Conservation (phyloP, 2,888 invertebrate genomes). For the Tipula vernalis region DNA sequence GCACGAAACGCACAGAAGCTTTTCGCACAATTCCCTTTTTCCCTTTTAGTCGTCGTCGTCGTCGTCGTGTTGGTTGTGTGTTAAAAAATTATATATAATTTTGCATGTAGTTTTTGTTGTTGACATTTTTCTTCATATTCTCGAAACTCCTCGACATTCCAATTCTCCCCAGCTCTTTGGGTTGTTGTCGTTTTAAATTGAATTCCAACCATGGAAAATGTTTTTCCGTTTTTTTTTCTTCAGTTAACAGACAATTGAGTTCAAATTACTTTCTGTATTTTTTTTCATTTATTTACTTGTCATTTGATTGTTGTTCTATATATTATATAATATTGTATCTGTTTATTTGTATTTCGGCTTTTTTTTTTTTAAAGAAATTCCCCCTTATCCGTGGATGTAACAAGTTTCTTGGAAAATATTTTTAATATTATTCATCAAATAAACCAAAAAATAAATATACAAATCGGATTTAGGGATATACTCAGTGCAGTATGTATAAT, state of each 20-base stretch:
- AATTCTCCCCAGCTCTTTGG: background rate
- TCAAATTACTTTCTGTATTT: background rate
- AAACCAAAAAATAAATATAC: background rate
- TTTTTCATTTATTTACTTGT: background rate
- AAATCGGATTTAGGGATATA: background rate
- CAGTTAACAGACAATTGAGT: conserved; percentile 4
- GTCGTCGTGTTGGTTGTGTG: background rate
- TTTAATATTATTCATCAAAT: background rate
- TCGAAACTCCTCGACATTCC: background rate
- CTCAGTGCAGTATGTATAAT: background rate
- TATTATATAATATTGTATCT: background rate
- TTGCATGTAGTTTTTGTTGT: background rate
- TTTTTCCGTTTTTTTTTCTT: background rate
- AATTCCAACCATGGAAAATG: background rate
- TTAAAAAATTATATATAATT: background rate
- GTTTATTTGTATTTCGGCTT: background rate
- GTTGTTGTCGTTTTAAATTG: background rate
- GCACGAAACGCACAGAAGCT: background rate
- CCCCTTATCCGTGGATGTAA: background rate
- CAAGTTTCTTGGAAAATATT: background rate
- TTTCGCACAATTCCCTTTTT: background rate
- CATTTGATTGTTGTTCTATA: background rate
- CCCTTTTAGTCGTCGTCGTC: background rate
- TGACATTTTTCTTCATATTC: background rate
- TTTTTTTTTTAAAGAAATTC: background rate